A percentile compares a stretch with the other conserved stretches of the same genome.
phyloP scores from a whole-genome alignment of 1,140 invertebrate species.

The Drosophila parvula region DNA sequence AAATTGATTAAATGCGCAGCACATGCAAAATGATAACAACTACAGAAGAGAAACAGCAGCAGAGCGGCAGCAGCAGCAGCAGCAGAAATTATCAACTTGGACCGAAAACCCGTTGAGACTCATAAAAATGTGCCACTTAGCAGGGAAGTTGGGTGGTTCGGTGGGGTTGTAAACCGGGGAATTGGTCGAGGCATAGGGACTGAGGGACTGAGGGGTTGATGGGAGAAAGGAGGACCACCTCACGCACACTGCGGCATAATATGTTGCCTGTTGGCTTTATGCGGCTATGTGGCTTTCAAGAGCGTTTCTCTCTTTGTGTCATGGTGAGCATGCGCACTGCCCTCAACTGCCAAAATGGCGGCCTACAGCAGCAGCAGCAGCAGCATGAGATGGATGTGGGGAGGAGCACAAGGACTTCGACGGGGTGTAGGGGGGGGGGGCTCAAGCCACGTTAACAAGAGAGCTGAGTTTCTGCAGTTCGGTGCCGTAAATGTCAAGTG shows the following conservation, averaged over 20 bases:
- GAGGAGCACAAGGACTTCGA: not conserved
- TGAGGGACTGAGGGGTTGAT: not conserved
- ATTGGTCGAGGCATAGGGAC: conserved; percentile 11
- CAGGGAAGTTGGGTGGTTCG: conserved; percentile 50
- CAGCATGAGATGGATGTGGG: conserved; percentile 16
- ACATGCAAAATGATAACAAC: conserved; percentile 64
- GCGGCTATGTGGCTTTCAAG: conserved; percentile 53
- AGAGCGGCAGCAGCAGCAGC: conserved; percentile 22
- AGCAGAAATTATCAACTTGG: conserved; percentile 78
- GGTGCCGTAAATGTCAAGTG: conserved; percentile 83
- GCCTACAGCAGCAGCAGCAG: conserved; percentile 41
- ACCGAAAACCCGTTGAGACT: conserved; percentile 75
- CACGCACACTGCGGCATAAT: conserved; percentile 58
- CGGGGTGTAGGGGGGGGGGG: not conserved
- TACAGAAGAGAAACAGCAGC: conserved; percentile 40
- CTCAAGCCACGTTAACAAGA: conserved; percentile 17
- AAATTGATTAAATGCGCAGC: conserved; percentile 81
- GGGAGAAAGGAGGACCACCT: not conserved
- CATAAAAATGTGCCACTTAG: conserved; percentile 82
- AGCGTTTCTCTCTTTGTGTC: conserved; percentile 56
- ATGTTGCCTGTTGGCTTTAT: conserved; percentile 57
- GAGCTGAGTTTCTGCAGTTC: conserved; percentile 52
- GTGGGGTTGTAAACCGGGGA: conserved; percentile 28
- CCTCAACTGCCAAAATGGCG: conserved; percentile 68
- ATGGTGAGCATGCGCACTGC: conserved; percentile 75